Evolutionary conservation across 30 jellyfish, hydroid and myxozoan genomes (phyloP).

Genomic region (Catostylus mosaicus): DNA sequence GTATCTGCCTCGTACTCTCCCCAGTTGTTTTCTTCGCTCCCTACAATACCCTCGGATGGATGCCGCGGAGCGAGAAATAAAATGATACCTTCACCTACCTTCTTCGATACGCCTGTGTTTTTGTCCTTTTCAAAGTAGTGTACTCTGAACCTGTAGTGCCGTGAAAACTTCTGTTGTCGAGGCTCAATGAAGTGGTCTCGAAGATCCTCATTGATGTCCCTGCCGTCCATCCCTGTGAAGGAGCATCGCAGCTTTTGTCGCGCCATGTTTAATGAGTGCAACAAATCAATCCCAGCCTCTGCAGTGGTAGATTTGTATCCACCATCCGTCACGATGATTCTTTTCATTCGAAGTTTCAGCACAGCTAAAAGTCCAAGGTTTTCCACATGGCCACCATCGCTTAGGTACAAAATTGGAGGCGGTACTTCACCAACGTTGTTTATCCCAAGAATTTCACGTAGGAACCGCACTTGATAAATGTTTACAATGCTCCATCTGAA

Average conservation of each 20-base stretch:
- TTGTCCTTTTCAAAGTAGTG: constrained; percentile 57
- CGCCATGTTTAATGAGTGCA: constrained; percentile 78
- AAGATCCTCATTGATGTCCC: constrained; percentile 73
- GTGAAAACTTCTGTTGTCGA: constrained; percentile 7
- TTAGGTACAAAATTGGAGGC: constrained; percentile 79
- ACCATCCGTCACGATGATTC: constrained; percentile 76
- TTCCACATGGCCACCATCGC: constrained; percentile 88
- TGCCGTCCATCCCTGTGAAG: constrained; percentile 66
- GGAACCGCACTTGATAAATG: constrained; percentile 62
- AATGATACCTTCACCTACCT: constrained; percentile 67
- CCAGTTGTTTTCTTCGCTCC: constrained; percentile 34
- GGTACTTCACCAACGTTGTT: constrained; percentile 83
- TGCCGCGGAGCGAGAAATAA: constrained; percentile 62
- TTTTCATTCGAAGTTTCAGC: constrained; percentile 49
- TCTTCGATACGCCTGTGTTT: constrained; percentile 11
- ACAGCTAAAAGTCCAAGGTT: constrained; percentile 78
- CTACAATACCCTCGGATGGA: constrained; percentile 41
- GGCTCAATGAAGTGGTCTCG: constrained; percentile 77
- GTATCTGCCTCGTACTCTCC: constrained; percentile 43
- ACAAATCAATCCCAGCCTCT: constrained; percentile 26
- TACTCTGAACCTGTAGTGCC: constrained; percentile 60
- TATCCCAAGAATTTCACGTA: constrained; percentile 60
- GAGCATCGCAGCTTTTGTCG: constrained; percentile 73
- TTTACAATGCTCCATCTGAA: constrained; percentile 80
- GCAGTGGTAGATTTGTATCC: constrained; percentile 33